phyloP scores from a whole-genome alignment of 2,797 vertebrate genomes.

The Phrynocephalus vlangalii region DNA sequence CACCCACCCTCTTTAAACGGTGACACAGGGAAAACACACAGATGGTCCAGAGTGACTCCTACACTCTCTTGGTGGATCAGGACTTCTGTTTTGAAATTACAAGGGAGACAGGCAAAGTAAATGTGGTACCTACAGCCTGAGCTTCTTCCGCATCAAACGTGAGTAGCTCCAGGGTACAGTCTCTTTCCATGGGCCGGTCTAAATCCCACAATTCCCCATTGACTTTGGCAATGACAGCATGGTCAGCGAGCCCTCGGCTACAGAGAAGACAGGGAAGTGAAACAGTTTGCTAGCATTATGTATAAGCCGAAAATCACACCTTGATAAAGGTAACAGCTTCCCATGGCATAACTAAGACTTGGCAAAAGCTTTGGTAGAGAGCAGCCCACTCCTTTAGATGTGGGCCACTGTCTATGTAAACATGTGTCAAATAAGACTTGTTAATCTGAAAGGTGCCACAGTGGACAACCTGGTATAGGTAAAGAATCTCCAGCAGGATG shows the following conservation, averaged over 20 bases:
- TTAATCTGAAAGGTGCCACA: too few species aligned
- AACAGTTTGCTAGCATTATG: not conserved
- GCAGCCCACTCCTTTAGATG: too few species aligned
- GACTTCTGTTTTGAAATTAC: not conserved
- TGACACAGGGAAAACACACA: too few species aligned
- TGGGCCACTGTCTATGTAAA: too few species aligned
- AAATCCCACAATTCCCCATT: conserved; percentile 91
- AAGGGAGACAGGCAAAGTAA: not conserved
- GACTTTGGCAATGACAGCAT: conserved; percentile 87
- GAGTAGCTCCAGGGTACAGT: conserved; percentile 88
- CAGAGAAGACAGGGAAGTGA: not conserved
- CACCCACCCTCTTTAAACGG: not conserved
- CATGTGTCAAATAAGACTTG: too few species aligned
- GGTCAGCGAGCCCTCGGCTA: conserved; percentile 88
- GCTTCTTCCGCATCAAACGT: conserved; percentile 90
- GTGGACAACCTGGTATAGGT: too few species aligned
- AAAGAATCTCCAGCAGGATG: too few species aligned
- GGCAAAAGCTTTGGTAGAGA: not conserved
- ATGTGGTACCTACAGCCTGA: conserved; percentile 85
- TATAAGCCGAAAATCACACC: not conserved
- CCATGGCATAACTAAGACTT: too few species aligned
- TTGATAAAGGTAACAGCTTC: not conserved
- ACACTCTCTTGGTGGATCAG: not conserved
- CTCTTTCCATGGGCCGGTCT: conserved; percentile 88
- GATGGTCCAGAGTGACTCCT: not conserved